Evolutionary conservation across 2,888 invertebrate genomes (phyloP), one percentile per base, ranked within the genome.

Genomic region (Hedya salicella): DNA sequence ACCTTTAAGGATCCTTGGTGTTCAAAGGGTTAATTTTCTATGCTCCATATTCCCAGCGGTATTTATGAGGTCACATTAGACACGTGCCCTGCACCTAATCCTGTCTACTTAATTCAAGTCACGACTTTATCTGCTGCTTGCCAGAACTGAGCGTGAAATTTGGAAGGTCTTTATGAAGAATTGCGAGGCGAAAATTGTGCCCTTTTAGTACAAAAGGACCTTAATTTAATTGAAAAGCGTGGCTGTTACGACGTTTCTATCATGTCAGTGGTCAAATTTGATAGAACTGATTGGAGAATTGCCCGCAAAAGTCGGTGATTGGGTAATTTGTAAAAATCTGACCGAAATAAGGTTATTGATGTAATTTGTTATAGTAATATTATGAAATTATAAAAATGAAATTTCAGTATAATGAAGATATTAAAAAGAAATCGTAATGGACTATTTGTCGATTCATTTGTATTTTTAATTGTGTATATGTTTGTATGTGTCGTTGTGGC

Each of bases 81-180:
- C 52, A 17, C 19, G 36, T 53, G 39, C 17, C 19, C 19, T n/a
- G n/a, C n/a, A n/a, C 53, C 40, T 54, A 14, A 54, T 39, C 13
- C 21, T 14, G 14, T 39, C 9, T 25, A 40, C 14, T 40, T 25
- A 19, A 54, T 40, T 54, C 54, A 21, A 54, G 54, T 54, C 54
- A 54, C 54, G 54, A 21, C 21, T 25, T 40, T 54, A 40, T 54
- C 54, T 25, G 21, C n/a, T 21, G 14, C 11, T 11, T 5, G 40
- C 40, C 53, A 54, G 21, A 40, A 25, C 53, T 19, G 50, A 52
- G 36, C 17, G 53, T 39, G 54, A 54, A 40, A 40, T 40, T 40
- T 40, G 19, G 40, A 21, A 19, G 36, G 19, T 19, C 21, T 21
- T 40, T 40, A 40, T 54, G 40, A 40, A 40, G 54, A 54, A 40